Percentiles rank a stretch among this genome's conserved stretches.
Conservation (phyloP, 2,888 invertebrate genomes). For the Ectemnius lituratus region DNA sequence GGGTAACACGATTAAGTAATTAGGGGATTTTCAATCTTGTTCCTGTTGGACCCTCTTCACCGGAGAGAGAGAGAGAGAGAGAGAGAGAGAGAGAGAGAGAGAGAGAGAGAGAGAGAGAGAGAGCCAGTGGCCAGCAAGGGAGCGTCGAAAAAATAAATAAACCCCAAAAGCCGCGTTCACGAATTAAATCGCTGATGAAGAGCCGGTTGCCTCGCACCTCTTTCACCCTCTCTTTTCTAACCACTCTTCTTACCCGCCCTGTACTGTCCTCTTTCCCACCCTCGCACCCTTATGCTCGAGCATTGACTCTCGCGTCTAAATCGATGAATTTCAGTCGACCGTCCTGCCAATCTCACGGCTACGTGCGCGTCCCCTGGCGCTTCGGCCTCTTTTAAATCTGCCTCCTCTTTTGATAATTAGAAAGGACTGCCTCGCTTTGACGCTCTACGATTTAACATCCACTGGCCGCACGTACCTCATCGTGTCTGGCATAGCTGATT, state of each 20-base stretch:
- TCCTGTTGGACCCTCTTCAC: constrained; percentile 52
- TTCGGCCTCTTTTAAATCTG: constrained; percentile 12
- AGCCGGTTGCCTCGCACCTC: constrained; percentile 34
- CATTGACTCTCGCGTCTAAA: neutral
- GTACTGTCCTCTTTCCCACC: constrained; percentile 29
- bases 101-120: too few species aligned
- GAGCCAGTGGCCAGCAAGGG: constrained; percentile 60
- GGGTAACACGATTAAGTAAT: constrained; percentile 76
- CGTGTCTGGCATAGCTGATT: constrained; percentile 6
- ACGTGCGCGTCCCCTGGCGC: neutral
- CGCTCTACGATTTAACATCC: neutral
- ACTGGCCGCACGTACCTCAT: neutral
- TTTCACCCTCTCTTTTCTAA: constrained; percentile 32
- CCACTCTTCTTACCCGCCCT: constrained; percentile 25
- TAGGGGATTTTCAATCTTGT: constrained; percentile 74
- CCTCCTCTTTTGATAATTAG: constrained; percentile 19
- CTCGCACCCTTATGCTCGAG: constrained; percentile 12
- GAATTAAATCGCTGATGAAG: constrained; percentile 76
- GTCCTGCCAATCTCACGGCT: neutral
- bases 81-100: too few species aligned
- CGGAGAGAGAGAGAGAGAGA: too few species aligned
- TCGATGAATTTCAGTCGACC: too few species aligned
- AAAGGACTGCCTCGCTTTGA: neutral
- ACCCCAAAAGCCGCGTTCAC: constrained; percentile 65
- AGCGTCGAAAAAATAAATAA: constrained; percentile 73